Base-by-base conservation (phyloP, 2,797 vertebrate genomes). In the Poeciliopsis paucimaculata region DNA sequence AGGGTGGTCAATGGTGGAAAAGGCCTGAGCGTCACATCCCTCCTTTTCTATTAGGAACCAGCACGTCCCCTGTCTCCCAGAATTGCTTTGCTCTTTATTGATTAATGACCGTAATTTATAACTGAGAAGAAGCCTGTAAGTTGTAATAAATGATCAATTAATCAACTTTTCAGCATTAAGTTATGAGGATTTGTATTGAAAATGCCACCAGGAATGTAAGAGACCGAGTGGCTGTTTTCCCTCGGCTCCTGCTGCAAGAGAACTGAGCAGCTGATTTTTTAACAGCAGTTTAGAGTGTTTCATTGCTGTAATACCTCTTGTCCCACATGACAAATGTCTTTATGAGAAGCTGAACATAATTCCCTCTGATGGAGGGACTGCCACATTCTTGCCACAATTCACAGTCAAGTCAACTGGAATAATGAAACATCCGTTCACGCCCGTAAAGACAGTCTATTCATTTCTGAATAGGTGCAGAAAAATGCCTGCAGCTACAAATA, bases 81-180 rank as follows among this genome's bases (percentile, higher is more conserved):
- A 97, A 98, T 97, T 96, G 97, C 96, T 95, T 95, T 97, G 97
- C 96, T 97, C 97, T 98, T 96, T 98, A 99, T 99, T 99, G 98
- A 99, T 99, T 99, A 99, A 99, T 99, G 98, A 97, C 97, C 96
- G 97, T 99, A 97, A 99, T 99, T 99, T 98, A 99, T 99, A 98
- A 98, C 96, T 88, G 93, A 97, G 97, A 96, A 96, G 96, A 98
- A 96, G 96, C 96, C 96, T 97, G 97, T 96, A 96, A 97, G 97
- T 98, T 96, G 96, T 95, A 96, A 97, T 98, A 98, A 99, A 99
- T 95, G 97, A 98, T 97, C 97, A 96, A 99, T 99, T 99, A 99
- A 99, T 99, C 98, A 99, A 98, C 96, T 97, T 97, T 98, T 92
- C 89, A 96, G 95, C 96, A 96, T 98, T 97, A 97, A 97, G 97